Conservation (phyloP, 30 jellyfish, hydroid and myxozoan species). For the Cassiopea xamachana region DNA sequence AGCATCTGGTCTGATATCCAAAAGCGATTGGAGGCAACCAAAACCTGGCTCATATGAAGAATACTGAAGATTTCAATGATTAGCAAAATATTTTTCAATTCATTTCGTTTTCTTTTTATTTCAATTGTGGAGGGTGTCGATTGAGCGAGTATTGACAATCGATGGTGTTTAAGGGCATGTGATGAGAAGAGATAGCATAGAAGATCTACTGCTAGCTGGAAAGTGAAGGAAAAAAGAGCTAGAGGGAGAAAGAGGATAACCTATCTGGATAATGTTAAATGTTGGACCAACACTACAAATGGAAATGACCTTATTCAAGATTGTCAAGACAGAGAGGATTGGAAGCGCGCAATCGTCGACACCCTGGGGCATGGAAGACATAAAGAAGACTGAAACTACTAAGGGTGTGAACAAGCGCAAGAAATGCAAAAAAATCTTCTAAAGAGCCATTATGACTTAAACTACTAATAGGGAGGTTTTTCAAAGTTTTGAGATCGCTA, state of each 20-base stretch:
- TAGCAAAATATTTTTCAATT: background rate
- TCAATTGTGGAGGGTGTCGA: background rate
- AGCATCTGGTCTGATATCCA: conserved; percentile 30
- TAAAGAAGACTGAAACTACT: background rate
- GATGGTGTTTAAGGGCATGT: conserved; percentile 40
- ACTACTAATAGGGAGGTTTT: too few species aligned
- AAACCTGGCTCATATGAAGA: conserved; percentile 37
- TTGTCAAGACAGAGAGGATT: conserved; percentile 32
- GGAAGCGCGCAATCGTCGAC: conserved; percentile 45
- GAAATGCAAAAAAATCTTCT: too few species aligned
- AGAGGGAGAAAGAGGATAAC: conserved; percentile 45
- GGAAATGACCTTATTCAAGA: conserved; percentile 38
- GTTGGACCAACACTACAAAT: too few species aligned
- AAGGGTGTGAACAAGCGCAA: too few species aligned
- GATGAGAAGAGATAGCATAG: conserved; percentile 41
- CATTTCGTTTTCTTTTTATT: too few species aligned
- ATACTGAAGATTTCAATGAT: conserved; percentile 63
- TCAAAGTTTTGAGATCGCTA: too few species aligned
- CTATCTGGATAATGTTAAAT: too few species aligned
- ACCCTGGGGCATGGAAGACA: conserved; percentile 49
- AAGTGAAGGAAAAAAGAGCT: conserved; percentile 39
- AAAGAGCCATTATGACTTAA: too few species aligned
- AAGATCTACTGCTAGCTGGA: conserved; percentile 37
- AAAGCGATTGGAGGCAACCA: conserved; percentile 52
- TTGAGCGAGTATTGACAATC: conserved; percentile 59